Evolutionary conservation across 2,888 invertebrate genomes (phyloP).

Genomic region (Gastrophysa polygoni): DNA sequence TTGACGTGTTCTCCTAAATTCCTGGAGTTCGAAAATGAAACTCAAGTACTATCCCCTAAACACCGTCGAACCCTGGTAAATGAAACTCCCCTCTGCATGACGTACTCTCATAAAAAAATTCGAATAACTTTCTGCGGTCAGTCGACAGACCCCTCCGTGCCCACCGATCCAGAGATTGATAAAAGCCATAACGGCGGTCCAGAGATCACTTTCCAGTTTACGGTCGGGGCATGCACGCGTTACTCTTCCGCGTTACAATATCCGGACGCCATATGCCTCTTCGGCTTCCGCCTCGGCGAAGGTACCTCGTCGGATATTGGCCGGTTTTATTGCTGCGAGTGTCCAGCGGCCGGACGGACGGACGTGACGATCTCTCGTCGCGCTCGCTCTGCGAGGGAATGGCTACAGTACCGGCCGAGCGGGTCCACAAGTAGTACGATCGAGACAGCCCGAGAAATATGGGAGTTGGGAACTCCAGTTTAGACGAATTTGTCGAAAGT

Average conservation of each 20-base stretch:
- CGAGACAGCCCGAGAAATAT: too few relatives aligned
- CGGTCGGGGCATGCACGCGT: slow-evolving; percentile 47
- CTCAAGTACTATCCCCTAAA: too few relatives aligned
- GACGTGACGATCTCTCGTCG: slow-evolving; percentile 48
- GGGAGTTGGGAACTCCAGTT: too few relatives aligned
- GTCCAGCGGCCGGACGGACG: slow-evolving; percentile 56
- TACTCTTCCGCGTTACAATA: slow-evolving; percentile 49
- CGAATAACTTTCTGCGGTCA: background rate
- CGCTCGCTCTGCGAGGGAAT: slow-evolving; percentile 31
- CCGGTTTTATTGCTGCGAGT: slow-evolving; percentile 59
- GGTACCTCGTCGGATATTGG: slow-evolving; percentile 55
- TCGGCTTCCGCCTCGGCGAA: too few relatives aligned
- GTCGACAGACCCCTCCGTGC: background rate
- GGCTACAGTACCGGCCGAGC: background rate
- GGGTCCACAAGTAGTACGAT: background rate
- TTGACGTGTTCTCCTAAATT: too few relatives aligned
- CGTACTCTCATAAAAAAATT: too few relatives aligned
- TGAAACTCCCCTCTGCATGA: too few relatives aligned
- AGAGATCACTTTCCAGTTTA: slow-evolving; percentile 42
- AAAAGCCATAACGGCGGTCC: slow-evolving; percentile 29
- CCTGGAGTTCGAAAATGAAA: too few relatives aligned
- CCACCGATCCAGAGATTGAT: slow-evolving; percentile 20
- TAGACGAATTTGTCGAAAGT: too few relatives aligned
- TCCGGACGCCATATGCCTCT: slow-evolving; percentile 53
- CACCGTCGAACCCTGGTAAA: too few relatives aligned